Evolutionary conservation across 2,113 vertebrate species (phyloP), one percentile per base, ranked within the genome.

Genomic region (Oreotrochilus melanogaster): DNA sequence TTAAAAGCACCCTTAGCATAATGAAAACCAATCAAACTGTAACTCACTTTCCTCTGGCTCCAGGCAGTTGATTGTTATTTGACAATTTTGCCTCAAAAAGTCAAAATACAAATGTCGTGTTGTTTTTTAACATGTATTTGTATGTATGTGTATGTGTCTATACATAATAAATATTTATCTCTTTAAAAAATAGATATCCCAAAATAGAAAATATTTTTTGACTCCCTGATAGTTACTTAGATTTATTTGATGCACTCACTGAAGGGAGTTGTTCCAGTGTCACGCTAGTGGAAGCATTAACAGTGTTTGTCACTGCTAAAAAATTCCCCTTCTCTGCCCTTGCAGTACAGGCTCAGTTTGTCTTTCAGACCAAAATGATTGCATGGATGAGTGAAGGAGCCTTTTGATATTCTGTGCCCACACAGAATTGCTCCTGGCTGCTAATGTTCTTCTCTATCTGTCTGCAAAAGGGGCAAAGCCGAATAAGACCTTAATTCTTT

Each of bases 401-500:
- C 16, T 78, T 71, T 93, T 94, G 67, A 25, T 66, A 96, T 83
- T 94, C 67, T 75, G 35, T 83, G 75, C 82, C 64, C 51, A 56
- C 51, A 53, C 18, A 22, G 54, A 91, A 89, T 25, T 23, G 43
- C 54, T 95, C 27, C 66, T 89, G 74, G 50, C 74, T 89, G 86
- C 62, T 84, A 1, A 8, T 76, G 72, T 66, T 86, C 67, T 53
- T 86, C 78, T n/a, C 24, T 88, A 37, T 93, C 74, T 89, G 66
- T 79, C 86, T 88, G 42, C 71, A 95, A 78, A 90, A 89, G 88
- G 67, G 76, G 28, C 62, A 75, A 81, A 91, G 42, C 64, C 10
- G 4, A 93, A 19, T 48, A 87, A 86, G 78, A 90, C 37, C 66
- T 93, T 76, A 80, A 78, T 88, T 94, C 92, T 80, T 83, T 13